A percentile compares a stretch with the other conserved stretches of the same genome.
These are phyloP conservation scores for Macrochelys suwanniensis DNA, from an alignment of 2,797 vertebrate species.

Conservation along the genomic window DNA sequence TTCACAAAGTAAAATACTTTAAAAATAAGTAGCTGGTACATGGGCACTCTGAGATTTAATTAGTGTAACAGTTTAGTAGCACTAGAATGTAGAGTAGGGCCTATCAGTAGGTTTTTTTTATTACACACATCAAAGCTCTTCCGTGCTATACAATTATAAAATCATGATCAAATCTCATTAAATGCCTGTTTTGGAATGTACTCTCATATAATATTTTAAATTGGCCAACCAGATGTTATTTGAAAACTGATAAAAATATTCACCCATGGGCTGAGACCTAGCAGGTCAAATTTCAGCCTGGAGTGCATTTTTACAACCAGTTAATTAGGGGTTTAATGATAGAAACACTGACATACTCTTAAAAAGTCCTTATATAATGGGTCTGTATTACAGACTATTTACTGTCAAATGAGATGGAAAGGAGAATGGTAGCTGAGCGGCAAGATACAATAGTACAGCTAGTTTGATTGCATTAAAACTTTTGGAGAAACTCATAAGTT, in stretches of 20 bases:
- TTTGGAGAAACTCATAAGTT: not conserved
- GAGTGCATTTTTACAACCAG: constrained; percentile 67
- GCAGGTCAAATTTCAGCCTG: constrained; percentile 70
- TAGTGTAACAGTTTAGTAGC: not conserved
- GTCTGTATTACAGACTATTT: not conserved
- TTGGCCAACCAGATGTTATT: constrained; percentile 67
- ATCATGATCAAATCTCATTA: constrained; percentile 38
- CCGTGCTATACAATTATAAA: constrained; percentile 66
- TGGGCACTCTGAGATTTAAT: not conserved
- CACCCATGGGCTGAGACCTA: constrained; percentile 41
- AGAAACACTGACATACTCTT: constrained; percentile 42
- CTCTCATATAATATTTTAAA: constrained; percentile 61
- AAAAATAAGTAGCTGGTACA: not conserved
- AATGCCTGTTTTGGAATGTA: constrained; percentile 31
- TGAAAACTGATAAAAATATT: constrained; percentile 51
- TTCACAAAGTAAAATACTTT: constrained; percentile 7
- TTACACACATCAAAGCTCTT: constrained; percentile 58
- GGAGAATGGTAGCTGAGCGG: not conserved
- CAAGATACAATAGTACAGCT: not conserved
- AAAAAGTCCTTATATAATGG: constrained; percentile 10
- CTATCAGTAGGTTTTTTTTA: constrained; percentile 24
- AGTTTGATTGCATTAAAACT: not conserved
- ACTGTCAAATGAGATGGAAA: not conserved
- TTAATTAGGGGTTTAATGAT: constrained; percentile 55
- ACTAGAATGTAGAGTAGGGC: not conserved